Percentiles rank a stretch among this genome's conserved stretches.
Evolutionary conservation across 2,113 vertebrate species (phyloP).

Genomic region (Chitala chitala): DNA sequence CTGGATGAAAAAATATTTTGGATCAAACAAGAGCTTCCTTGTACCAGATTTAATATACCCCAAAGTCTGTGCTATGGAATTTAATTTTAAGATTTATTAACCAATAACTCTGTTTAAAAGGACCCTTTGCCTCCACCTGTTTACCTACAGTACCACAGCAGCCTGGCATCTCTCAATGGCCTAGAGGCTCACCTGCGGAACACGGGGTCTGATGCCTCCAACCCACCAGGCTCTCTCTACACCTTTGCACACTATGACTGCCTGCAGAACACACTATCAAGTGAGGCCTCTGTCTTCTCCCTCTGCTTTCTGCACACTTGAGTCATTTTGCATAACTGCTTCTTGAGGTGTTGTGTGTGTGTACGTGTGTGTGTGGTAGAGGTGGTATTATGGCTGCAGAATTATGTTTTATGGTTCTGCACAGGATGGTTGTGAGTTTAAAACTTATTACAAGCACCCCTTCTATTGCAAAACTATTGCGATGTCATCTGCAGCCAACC

Average conservation of each 20-base stretch:
- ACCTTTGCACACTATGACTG: constrained; percentile 80
- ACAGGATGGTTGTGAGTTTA: not conserved
- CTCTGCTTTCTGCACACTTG: constrained; percentile 8
- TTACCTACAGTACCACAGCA: constrained; percentile 80
- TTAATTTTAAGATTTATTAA: too few relatives aligned
- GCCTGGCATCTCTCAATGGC: constrained; percentile 88
- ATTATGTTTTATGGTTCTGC: not conserved
- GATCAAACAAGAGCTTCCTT: too few relatives aligned
- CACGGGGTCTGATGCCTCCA: constrained; percentile 45
- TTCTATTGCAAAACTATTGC: not conserved
- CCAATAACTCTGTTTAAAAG: too few relatives aligned
- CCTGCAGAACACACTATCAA: constrained; percentile 73
- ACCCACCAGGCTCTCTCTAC: constrained; percentile 55
- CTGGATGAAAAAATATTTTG: too few relatives aligned
- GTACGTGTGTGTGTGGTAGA: constrained; percentile 38
- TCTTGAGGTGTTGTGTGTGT: constrained; percentile 35
- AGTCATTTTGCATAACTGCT: constrained; percentile 32
- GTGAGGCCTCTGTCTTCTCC: constrained; percentile 53
- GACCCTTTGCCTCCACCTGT: too few relatives aligned
- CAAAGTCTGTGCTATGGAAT: too few relatives aligned
- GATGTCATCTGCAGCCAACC: constrained; percentile 65
- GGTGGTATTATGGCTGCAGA: constrained; percentile 1
- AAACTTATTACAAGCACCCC: not conserved
- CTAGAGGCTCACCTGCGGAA: constrained; percentile 88
- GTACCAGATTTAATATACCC: too few relatives aligned